These are phyloP conservation scores for Cheilosia soror DNA, from an alignment of 2,888 invertebrate genomes.

Conservation along the genomic window DNA sequence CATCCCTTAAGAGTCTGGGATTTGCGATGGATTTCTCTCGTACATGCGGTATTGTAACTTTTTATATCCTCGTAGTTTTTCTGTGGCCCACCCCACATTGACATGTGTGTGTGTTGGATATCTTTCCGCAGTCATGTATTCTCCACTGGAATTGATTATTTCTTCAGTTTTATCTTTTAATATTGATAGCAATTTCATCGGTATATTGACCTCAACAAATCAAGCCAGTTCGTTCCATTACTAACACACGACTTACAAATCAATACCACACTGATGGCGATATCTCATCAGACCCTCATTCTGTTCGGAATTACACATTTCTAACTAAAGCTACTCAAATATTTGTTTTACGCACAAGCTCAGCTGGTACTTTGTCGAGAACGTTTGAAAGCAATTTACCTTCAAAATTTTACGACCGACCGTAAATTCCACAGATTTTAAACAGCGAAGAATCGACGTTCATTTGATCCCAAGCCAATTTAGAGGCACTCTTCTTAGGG, in stretches of 20 bases:
- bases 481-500: not conserved
- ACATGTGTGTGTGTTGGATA: not conserved
- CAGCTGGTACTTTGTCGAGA: conserved; percentile 1
- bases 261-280: not conserved
- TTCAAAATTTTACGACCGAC: conserved; percentile 22
- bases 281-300: not conserved
- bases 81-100: not conserved
- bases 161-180: not conserved
- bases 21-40: not conserved
- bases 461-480: conserved; percentile 13
- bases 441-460: not conserved
- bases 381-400: conserved; percentile 13
- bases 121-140: not conserved
- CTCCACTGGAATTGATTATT: not conserved
- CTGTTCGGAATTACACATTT: conserved; percentile 6
- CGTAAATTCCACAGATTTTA: conserved; percentile 27
- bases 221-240: not conserved
- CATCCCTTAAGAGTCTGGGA: not conserved
- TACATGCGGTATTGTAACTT: not conserved
- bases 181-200: not conserved
- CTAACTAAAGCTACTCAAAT: not conserved
- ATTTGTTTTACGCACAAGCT: conserved; percentile 1
- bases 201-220: conserved; percentile 12
- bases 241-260: not conserved
- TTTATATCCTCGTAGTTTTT: not conserved